A percentile compares a stretch with the other conserved stretches of the same genome.
Conservation (phyloP, 2,888 invertebrate genomes). For the Eretmocerus hayati region DNA sequence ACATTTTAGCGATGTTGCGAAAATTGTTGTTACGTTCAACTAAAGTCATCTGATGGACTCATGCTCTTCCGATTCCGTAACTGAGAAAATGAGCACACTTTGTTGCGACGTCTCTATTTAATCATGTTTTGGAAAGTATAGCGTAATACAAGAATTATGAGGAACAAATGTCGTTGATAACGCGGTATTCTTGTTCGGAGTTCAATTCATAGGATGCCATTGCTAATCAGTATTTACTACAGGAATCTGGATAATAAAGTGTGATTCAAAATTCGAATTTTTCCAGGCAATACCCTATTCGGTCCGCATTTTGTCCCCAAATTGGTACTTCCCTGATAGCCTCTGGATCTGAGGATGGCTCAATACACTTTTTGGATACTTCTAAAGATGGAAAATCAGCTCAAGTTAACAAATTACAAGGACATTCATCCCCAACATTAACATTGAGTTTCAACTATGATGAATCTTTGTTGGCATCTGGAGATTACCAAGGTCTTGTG, state of each 20-base stretch:
- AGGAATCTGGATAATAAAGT: not conserved
- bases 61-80: no score
- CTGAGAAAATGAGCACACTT: no score
- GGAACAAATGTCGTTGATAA: no score
- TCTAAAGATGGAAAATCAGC: constrained; percentile 45
- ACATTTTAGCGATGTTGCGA: no score
- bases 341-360: constrained; percentile 44
- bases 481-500: constrained; percentile 72
- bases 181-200: no score
- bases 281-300: constrained; percentile 49
- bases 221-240: not conserved
- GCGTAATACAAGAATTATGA: no score
- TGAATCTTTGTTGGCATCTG: constrained; percentile 77
- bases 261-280: constrained; percentile 2
- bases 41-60: no score
- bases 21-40: no score
- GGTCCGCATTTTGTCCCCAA: constrained; percentile 74
- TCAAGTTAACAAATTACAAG: constrained; percentile 58
- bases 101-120: no score
- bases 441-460: constrained; percentile 84
- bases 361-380: constrained; percentile 41
- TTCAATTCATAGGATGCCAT: not conserved
- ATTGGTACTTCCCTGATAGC: constrained; percentile 43
- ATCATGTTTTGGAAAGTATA: no score
- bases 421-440: constrained; percentile 76